These are phyloP conservation scores for Aplochiton taeniatus DNA, from an alignment of 2,797 vertebrate species.

Conservation along the genomic window DNA sequence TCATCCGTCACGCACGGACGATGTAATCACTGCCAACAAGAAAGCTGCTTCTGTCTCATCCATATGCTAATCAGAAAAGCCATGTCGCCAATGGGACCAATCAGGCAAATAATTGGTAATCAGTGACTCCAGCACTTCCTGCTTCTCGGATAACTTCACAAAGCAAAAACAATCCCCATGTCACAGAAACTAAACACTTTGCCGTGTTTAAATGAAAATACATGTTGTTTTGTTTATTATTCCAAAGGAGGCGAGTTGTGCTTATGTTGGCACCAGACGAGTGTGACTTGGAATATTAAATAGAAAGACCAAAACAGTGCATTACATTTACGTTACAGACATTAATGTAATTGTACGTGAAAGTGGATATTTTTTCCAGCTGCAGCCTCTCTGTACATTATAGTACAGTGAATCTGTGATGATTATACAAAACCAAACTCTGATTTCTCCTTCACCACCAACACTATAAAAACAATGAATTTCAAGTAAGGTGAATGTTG, in stretches of 20 bases:
- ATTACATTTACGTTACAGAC: constrained; percentile 2
- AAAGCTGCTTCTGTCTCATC: constrained; percentile 22
- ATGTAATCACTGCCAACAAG: constrained; percentile 42
- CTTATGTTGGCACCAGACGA: too few species aligned
- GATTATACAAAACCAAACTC: too few species aligned
- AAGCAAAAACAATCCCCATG: constrained; percentile 15
- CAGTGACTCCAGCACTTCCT: constrained; percentile 27
- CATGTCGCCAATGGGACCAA: constrained; percentile 28
- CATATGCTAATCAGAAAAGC: constrained; percentile 45
- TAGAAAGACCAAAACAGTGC: not conserved
- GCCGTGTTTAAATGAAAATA: too few species aligned
- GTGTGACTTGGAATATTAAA: not conserved
- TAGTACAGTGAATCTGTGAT: too few species aligned
- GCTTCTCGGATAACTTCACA: constrained; percentile 22
- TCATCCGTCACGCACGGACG: constrained; percentile 7
- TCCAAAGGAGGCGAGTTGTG: too few species aligned
- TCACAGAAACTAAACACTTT: constrained; percentile 7
- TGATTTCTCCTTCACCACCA: too few species aligned
- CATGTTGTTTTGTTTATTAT: too few species aligned
- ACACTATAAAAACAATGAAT: too few species aligned
- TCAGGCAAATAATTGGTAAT: constrained; percentile 46
- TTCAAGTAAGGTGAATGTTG: too few species aligned
- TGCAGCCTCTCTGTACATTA: not conserved
- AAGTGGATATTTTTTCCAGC: not conserved
- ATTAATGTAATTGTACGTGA: constrained; percentile 6